Conservation (phyloP, 2,113 vertebrate genomes). For the Probosciger aterrimus region DNA sequence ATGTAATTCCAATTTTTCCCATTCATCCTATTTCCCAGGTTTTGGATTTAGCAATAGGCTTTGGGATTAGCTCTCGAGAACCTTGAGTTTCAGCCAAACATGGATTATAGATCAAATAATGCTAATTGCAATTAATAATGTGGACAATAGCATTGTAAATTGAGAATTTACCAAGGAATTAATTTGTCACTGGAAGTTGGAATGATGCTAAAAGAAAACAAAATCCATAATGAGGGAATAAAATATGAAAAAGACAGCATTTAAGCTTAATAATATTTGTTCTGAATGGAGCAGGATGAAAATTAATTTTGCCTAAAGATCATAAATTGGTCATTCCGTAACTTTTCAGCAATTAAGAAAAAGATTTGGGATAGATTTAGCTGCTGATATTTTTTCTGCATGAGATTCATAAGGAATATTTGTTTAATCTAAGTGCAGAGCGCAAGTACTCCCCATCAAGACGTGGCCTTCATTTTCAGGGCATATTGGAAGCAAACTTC, state of each 20-base stretch:
- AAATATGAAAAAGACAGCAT: not conserved
- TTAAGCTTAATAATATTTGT: not conserved
- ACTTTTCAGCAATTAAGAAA: not conserved
- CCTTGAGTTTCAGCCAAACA: conserved; percentile 20
- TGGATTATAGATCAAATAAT: conserved; percentile 43
- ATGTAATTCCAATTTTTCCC: not conserved
- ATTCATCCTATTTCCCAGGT: not conserved
- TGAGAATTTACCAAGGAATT: not conserved
- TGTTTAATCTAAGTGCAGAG: not conserved
- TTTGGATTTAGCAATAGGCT: not conserved
- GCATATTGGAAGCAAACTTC: not conserved
- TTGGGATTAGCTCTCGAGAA: conserved; percentile 21
- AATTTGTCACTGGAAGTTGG: not conserved
- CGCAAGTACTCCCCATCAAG: not conserved
- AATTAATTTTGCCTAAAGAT: not conserved
- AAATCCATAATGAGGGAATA: not conserved
- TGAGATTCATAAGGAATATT: not conserved
- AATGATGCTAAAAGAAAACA: not conserved
- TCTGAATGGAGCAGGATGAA: not conserved
- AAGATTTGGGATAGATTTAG: not conserved
- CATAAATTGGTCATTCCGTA: not conserved
- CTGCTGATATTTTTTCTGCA: not conserved
- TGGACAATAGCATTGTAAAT: not conserved
- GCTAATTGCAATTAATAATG: conserved; percentile 22
- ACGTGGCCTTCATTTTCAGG: not conserved